Evolutionary conservation across 2,113 vertebrate species (phyloP).

Genomic region (Bufo gargarizans): DNA sequence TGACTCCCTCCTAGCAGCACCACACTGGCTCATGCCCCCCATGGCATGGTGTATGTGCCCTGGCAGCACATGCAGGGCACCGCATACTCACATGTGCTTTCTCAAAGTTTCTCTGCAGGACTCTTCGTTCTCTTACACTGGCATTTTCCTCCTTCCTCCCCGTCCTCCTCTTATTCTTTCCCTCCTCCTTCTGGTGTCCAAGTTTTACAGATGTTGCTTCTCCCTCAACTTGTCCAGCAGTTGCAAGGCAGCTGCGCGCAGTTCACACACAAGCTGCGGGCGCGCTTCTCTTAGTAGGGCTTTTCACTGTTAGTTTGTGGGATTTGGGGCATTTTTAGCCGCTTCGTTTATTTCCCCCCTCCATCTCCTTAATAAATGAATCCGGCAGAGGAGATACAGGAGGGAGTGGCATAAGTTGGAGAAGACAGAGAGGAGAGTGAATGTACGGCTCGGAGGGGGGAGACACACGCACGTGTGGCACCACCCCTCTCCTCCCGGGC

Average conservation of each 20-base stretch:
- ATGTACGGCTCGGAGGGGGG: conserved; percentile 20
- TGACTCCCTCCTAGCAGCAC: conserved; percentile 71
- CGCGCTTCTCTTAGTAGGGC: not conserved
- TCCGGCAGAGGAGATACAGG: conserved; percentile 11
- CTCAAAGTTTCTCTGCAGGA: conserved; percentile 36
- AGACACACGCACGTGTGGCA: conserved; percentile 51
- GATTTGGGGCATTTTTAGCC: not conserved
- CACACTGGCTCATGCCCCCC: conserved; percentile 66
- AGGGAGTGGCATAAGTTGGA: conserved; percentile 54
- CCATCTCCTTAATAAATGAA: conserved; percentile 45
- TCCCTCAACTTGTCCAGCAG: conserved; percentile 40
- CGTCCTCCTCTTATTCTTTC: conserved; percentile 19
- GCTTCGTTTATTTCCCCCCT: conserved; percentile 41
- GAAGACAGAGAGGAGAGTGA: conserved; percentile 26
- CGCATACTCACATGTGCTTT: conserved; percentile 66
- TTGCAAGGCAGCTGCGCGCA: not conserved
- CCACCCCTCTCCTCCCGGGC: conserved; percentile 58
- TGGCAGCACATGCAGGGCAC: conserved; percentile 19
- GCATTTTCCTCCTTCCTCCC: conserved; percentile 40
- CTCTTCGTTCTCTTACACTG: conserved; percentile 37
- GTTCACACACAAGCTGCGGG: not conserved
- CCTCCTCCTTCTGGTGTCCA: conserved; percentile 17
- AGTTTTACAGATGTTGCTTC: conserved; percentile 57
- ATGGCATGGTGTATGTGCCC: not conserved
- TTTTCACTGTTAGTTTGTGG: not conserved